phyloP scores from a whole-genome alignment of 1,140 invertebrate genomes.

The Triops longicaudatus region DNA sequence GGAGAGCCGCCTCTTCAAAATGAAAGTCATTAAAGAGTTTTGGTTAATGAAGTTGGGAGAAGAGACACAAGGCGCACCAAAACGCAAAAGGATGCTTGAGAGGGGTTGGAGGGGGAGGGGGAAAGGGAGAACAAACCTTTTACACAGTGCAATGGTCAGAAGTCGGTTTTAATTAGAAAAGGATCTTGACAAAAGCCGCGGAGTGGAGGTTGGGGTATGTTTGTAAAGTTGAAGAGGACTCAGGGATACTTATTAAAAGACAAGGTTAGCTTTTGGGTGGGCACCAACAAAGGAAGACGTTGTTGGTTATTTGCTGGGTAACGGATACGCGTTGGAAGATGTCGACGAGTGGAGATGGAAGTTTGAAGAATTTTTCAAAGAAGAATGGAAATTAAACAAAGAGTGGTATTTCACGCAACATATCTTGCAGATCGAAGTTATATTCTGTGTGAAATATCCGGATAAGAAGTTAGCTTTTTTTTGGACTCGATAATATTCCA shows the following conservation, averaged over 20 bases:
- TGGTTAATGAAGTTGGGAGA: conserved; percentile 2
- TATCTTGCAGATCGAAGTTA: no score
- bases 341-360: no score
- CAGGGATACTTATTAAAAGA: not conserved
- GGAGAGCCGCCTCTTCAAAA: not conserved
- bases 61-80: not conserved
- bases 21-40: conserved; percentile 15
- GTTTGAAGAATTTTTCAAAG: no score
- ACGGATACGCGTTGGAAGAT: no score
- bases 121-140: not conserved
- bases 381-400: no score
- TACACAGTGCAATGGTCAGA: conserved; percentile 1
- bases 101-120: not conserved
- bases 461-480: no score
- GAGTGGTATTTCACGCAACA: no score
- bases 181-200: not conserved
- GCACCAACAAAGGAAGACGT: not conserved
- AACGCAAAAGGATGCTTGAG: not conserved
- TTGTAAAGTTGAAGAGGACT: not conserved
- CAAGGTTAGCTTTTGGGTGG: not conserved
- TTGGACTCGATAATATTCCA: no score
- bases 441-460: no score
- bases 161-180: conserved; percentile 9
- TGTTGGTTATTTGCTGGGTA: not conserved
- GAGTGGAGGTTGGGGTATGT: not conserved